Percentiles rank a stretch among this genome's conserved stretches.
phyloP scores from a whole-genome alignment of 2,888 invertebrate genomes.

The Aspidiotus rigidus region DNA sequence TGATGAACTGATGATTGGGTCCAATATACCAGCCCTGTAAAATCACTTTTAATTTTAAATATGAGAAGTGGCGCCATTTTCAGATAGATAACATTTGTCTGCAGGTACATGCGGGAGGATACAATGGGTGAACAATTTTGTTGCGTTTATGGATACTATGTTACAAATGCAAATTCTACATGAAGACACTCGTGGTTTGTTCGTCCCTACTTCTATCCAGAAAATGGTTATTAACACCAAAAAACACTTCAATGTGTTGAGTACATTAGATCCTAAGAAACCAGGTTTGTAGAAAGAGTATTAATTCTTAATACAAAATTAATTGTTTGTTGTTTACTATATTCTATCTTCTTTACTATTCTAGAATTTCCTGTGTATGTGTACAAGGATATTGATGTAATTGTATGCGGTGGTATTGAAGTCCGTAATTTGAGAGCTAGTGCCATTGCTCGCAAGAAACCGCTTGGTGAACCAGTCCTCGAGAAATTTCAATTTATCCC shows the following conservation, averaged over 20 bases:
- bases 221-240: constrained; percentile 59
- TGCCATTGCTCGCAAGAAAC: constrained; percentile 58
- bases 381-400: constrained; percentile 44
- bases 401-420: constrained; percentile 65
- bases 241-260: constrained; percentile 50
- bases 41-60: too few species aligned
- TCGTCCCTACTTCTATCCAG: constrained; percentile 66
- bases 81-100: not conserved
- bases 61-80: too few species aligned
- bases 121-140: constrained; percentile 75
- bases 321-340: not conserved
- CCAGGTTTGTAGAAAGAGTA: constrained; percentile 34
- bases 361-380: constrained; percentile 43
- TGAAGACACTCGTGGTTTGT: constrained; percentile 57
- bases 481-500: constrained; percentile 67
- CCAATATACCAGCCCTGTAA: too few species aligned
- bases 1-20: too few species aligned
- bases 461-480: constrained; percentile 63
- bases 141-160: constrained; percentile 80
- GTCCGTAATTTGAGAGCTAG: constrained; percentile 67
- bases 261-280: constrained; percentile 36
- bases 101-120: constrained; percentile 46
- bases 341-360: constrained; percentile 33
- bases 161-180: constrained; percentile 69
- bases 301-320: not conserved